Evolutionary conservation across 2,113 vertebrate genomes (phyloP), one percentile per base, ranked within the genome.

Genomic region (Cryptotis parvus): DNA sequence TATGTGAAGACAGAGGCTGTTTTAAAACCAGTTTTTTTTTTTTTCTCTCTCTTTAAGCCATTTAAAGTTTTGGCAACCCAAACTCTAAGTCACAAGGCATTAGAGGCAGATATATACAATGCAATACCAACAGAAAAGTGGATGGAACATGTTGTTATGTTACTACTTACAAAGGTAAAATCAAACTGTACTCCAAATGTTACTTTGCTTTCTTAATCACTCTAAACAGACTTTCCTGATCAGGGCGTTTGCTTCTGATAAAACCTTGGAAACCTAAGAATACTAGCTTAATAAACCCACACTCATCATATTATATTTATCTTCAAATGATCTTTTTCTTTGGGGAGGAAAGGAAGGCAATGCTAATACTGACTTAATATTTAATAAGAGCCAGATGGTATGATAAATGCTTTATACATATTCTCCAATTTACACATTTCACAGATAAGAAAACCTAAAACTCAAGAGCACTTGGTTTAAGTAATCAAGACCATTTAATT

Each of bases 131-230:
- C 99, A 41, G 99, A 99, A 94, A 99, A 94, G 97, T 99, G 94
- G 99, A 99, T 24, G 99, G 99, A 43, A 99, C 99, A 35, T 99
- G 99, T 97, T 99, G 99, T 93, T 99, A 99, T 11, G 97, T 99
- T 15, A 97, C 99, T 27, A 89, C 94, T 0, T 97, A 98, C 95
- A 98, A 98, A 98, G 99, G 99, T 99, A 97, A 97, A 91, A 49
- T 69, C 35, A 81, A 89, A 33, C 43, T 91, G 18, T 63, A 74
- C 26, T 91, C 68, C 39, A 80, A 92, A 68, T 93, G 61, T 14
- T 61, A 69, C 35, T 81, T 81, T 81, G 86, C 37, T 90, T 84
- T 86, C 37, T 90, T 84, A 65, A 35, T 94, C 31, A 87, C 58
- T 88, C 83, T 87, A 45, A 8, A 65, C 58, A 88, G 63, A 93